A percentile compares a stretch with the other conserved stretches of the same genome.
These are phyloP conservation scores for Macroteleia sp. DNA, from an alignment of 2,888 invertebrate species.

Conservation along the genomic window DNA sequence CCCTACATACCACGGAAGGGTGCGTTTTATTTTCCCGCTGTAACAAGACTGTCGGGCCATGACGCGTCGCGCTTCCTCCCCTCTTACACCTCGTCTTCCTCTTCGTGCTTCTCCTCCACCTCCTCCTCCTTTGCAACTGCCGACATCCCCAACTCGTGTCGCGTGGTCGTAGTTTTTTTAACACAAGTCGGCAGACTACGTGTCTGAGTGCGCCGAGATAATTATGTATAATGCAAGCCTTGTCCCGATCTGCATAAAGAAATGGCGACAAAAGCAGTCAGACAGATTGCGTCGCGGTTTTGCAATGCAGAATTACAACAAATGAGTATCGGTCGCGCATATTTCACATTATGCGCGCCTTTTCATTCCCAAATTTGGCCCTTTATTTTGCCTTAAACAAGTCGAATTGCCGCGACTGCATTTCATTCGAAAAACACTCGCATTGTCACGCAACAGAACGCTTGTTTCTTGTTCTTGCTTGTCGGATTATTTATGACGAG, in stretches of 20 bases:
- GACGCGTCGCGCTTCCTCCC: slow-evolving; percentile 10
- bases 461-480: slow-evolving; percentile 3
- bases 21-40: slow-evolving; percentile 54
- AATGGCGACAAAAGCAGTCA: slow-evolving; percentile 54
- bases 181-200: slow-evolving; percentile 67
- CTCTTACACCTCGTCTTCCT: background rate
- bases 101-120: background rate
- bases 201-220: slow-evolving; percentile 70
- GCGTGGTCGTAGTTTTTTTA: slow-evolving; percentile 59
- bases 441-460: slow-evolving; percentile 23
- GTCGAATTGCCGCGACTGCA: slow-evolving; percentile 17
- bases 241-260: slow-evolving; percentile 65
- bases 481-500: slow-evolving; percentile 23
- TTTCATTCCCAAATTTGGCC: slow-evolving; percentile 26
- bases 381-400: slow-evolving; percentile 12
- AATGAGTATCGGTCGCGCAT: slow-evolving; percentile 46
- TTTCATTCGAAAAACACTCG: slow-evolving; percentile 22
- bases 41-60: slow-evolving; percentile 52
- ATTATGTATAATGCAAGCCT: slow-evolving; percentile 70
- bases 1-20: slow-evolving; percentile 49
- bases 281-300: slow-evolving; percentile 45
- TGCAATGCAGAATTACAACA: slow-evolving; percentile 35
- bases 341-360: slow-evolving; percentile 23
- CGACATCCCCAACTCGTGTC: slow-evolving; percentile 23
- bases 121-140: background rate